A percentile compares a stretch with the other conserved stretches of the same genome.
Evolutionary conservation across 2,113 vertebrate species (phyloP).

Genomic region (Oreocharis arfaki): DNA sequence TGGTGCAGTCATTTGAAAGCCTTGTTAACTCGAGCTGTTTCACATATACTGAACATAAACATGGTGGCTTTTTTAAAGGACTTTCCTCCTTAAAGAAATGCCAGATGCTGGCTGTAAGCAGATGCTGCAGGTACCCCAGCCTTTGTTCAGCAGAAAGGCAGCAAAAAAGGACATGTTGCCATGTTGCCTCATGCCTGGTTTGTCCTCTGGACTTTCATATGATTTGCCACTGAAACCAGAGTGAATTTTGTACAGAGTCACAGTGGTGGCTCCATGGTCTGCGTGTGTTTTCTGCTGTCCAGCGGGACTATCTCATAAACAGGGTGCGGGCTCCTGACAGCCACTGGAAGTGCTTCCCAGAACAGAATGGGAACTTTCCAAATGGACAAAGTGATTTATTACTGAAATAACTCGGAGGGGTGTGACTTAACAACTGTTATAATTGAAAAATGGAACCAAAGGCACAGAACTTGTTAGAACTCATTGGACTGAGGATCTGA

Average conservation of each 20-base stretch:
- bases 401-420: not conserved
- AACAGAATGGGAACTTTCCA: conserved; percentile 19
- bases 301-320: conserved; percentile 23
- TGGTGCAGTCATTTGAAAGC: not conserved
- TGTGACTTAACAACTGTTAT: conserved; percentile 42
- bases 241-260: not conserved
- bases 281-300: not conserved
- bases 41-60: not conserved
- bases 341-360: conserved; percentile 4
- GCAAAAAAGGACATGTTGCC: rapidly evolving
- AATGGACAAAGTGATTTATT: conserved; percentile 35
- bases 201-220: not conserved
- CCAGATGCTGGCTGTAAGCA: not conserved
- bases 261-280: not conserved
- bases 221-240: not conserved
- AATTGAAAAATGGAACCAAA: conserved; percentile 45
- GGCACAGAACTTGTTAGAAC: not conserved
- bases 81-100: not conserved
- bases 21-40: not conserved
- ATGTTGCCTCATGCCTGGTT: not conserved
- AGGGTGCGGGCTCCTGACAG: conserved; percentile 37
- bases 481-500: not conserved
- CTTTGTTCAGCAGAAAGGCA: not conserved
- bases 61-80: not conserved
- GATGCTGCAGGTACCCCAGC: not conserved